phyloP scores from a whole-genome alignment of 2,888 invertebrate species.

The Homarus gammarus region DNA sequence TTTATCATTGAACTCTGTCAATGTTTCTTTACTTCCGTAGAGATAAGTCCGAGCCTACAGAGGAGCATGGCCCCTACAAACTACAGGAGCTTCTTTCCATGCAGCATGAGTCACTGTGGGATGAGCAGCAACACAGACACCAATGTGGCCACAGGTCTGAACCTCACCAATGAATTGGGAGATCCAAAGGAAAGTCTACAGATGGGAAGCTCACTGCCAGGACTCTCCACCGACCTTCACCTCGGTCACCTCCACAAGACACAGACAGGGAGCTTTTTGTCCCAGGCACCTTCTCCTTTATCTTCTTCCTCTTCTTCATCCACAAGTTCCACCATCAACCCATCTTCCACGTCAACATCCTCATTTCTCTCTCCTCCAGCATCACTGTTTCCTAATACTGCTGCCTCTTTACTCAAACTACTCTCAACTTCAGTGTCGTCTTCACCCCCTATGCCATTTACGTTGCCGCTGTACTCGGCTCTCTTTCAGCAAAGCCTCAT shows the following conservation, averaged over 20 bases:
- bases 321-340: neutral
- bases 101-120: neutral
- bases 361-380: neutral
- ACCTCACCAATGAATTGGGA: neutral
- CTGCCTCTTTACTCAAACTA: neutral
- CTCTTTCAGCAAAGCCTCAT: neutral
- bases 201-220: no score
- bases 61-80: no score
- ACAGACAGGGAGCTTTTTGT: neutral
- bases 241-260: neutral
- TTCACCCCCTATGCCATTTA: conserved; percentile 9
- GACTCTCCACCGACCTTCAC: neutral
- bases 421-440: conserved; percentile 2
- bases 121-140: no score
- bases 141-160: neutral
- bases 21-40: no score
- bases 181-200: neutral
- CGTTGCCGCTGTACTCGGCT: neutral
- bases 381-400: conserved; percentile 12
- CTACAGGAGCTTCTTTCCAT: neutral
- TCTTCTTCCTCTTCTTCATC: neutral
- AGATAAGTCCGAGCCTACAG: no score
- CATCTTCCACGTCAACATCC: neutral
- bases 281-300: neutral
- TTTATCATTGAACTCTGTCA: no score